Base-by-base conservation (phyloP, 2,113 vertebrate species). In the Pomatorhinus ruficollis region DNA sequence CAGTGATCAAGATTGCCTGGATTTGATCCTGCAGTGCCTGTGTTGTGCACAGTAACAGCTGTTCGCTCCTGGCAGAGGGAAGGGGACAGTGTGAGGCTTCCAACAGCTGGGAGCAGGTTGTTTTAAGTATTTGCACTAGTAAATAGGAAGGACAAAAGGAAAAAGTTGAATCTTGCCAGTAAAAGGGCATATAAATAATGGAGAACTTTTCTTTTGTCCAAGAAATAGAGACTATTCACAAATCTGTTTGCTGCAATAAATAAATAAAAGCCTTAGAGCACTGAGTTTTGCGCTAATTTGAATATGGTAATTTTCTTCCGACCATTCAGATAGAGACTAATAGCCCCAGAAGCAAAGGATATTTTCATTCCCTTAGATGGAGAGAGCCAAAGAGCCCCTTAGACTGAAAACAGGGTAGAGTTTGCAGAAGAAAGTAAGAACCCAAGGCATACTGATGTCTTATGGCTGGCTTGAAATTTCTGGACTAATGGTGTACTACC, bases 81-180 rank as follows among this genome's bases (percentile, higher is more conserved):
- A 44, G 31, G 71, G 82, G 71, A 66, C 47, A 74, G 20, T 11
- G 28, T 6, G 4, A 42, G n/a, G 30, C 52, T 83, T 89, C 50
- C 54, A 92, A 84, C 84, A 96, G 82, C 66, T 74, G 69, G 52
- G 68, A 85, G 42, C 50, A 80, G 88, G 79, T 86, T 75, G 82
- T 61, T 93, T 77, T 44, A 57, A 57, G 50, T 69, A 33, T 94
- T 89, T 94, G 50, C n/a, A 42, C 31, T 37, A 27, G 44, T 77
- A 68, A 94, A 86, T 75, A 94, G 75, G 68, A 94, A 96, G 71
- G 79, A 74, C 39, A 70, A 91, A 86, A 86, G 63, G 50, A 53
- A 90, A 90, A 87, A 66, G 50, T 25, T 72, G 35, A n/a, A 74
- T 35, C 49, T 69, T 85, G 57, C 69, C 74, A 89, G 75, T 76